Evolutionary conservation across 2,888 invertebrate species (phyloP).

Genomic region (Miltochrista miniata): DNA sequence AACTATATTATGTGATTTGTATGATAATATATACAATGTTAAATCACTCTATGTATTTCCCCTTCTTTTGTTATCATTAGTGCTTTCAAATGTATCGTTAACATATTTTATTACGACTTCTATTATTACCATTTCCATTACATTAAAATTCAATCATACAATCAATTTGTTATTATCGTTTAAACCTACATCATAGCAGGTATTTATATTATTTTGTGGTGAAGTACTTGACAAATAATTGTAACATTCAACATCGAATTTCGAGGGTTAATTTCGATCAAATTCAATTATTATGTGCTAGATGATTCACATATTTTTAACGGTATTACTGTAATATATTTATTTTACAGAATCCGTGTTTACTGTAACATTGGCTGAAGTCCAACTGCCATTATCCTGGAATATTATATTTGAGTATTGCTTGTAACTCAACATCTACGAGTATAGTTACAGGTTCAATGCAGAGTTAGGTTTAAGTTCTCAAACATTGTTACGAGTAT

Average conservation of each 20-base stretch:
- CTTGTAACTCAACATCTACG: conserved; percentile 6
- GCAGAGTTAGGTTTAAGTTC: conserved; percentile 7
- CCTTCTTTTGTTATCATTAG: no score
- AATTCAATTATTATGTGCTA: conserved; percentile 19
- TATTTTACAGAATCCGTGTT: conserved; percentile 21
- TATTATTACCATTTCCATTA: background rate
- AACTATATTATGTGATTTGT: no score
- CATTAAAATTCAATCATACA: conserved; percentile 6
- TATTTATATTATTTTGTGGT: no score
- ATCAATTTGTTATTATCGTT: background rate
- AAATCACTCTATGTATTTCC: no score
- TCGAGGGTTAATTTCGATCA: conserved; percentile 28
- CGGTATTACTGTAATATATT: conserved; percentile 4
- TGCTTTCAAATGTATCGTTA: no score
- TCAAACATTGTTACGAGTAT: conserved; percentile 2
- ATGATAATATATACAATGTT: no score
- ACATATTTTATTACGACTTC: no score
- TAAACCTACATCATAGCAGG: conserved; percentile 1
- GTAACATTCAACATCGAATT: conserved; percentile 23
- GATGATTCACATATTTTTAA: conserved; percentile 21
- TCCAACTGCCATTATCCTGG: conserved; percentile 22
- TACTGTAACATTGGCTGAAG: conserved; percentile 26
- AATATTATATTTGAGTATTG: conserved; percentile 5
- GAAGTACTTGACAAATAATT: conserved; percentile 19
- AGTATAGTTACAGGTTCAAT: conserved; percentile 5